Conservation (phyloP, 2,888 invertebrate genomes). For the Trissolcus brochymenae region DNA sequence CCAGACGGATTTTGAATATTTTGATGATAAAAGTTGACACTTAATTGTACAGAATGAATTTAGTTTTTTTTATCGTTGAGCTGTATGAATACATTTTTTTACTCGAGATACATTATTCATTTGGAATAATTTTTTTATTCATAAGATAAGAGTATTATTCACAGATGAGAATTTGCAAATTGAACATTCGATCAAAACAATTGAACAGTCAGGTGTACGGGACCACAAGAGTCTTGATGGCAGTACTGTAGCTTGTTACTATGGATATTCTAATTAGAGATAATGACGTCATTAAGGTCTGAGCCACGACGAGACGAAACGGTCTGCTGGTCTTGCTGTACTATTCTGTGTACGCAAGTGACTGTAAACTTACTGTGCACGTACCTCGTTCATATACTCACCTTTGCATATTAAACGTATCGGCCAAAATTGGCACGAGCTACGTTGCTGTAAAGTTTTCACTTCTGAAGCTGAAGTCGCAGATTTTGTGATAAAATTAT, state of each 20-base stretch:
- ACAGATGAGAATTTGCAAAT: no score
- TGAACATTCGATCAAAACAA: constrained; percentile 31
- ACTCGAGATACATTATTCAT: not conserved
- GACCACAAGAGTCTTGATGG: constrained; percentile 52
- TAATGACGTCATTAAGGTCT: constrained; percentile 74
- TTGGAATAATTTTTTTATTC: not conserved
- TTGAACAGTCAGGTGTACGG: constrained; percentile 55
- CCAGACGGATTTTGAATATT: no score
- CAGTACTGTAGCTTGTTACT: constrained; percentile 43
- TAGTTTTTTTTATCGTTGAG: no score
- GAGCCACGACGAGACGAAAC: constrained; percentile 70
- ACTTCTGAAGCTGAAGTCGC: not conserved
- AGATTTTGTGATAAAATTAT: not conserved
- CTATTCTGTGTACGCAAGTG: constrained; percentile 48
- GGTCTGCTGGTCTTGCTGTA: constrained; percentile 69
- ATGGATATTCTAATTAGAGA: constrained; percentile 71
- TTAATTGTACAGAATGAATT: no score
- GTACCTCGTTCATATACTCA: constrained; percentile 18
- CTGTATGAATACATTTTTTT: no score
- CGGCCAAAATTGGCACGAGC: constrained; percentile 24
- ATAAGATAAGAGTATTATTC: no score
- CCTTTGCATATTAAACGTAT: constrained; percentile 23
- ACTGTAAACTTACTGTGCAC: constrained; percentile 26
- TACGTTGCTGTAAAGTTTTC: constrained; percentile 4
- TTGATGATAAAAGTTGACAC: no score